phyloP scores from a whole-genome alignment of 1,140 invertebrate genomes.

The Palaemon carinicauda region DNA sequence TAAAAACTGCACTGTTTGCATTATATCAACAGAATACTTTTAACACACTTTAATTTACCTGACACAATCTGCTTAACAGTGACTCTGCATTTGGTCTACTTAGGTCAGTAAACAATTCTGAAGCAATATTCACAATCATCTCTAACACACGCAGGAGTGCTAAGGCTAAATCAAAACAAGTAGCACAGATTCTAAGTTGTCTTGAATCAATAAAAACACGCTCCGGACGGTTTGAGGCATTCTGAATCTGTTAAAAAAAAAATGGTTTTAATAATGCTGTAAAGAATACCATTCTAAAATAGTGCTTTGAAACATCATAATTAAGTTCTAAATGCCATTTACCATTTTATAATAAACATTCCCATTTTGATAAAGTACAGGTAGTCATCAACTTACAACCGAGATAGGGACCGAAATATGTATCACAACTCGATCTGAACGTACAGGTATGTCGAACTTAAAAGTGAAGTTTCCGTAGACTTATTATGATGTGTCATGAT shows the following conservation, averaged over 20 bases:
- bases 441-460: no score
- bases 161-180: slow-evolving; percentile 79
- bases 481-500: no score
- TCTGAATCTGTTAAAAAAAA: slow-evolving; percentile 71
- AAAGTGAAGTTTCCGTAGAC: no score
- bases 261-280: not conserved
- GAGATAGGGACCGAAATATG: no score
- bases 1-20: not conserved
- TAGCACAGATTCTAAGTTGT: slow-evolving; percentile 84
- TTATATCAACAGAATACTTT: not conserved
- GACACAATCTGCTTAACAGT: slow-evolving; percentile 74
- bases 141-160: slow-evolving; percentile 79
- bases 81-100: slow-evolving; percentile 71
- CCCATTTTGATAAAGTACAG: no score
- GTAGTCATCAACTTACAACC: no score
- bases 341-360: no score
- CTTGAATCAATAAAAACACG: slow-evolving; percentile 75
- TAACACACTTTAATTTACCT: slow-evolving; percentile 65
- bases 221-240: slow-evolving; percentile 66
- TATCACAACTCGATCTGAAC: no score
- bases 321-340: no score
- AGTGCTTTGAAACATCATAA: no score
- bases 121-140: slow-evolving; percentile 77
- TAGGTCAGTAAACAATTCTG: slow-evolving; percentile 72
- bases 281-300: no score